Base-by-base conservation (phyloP, 1,140 invertebrate species). In the Nilaparvata lugens region DNA sequence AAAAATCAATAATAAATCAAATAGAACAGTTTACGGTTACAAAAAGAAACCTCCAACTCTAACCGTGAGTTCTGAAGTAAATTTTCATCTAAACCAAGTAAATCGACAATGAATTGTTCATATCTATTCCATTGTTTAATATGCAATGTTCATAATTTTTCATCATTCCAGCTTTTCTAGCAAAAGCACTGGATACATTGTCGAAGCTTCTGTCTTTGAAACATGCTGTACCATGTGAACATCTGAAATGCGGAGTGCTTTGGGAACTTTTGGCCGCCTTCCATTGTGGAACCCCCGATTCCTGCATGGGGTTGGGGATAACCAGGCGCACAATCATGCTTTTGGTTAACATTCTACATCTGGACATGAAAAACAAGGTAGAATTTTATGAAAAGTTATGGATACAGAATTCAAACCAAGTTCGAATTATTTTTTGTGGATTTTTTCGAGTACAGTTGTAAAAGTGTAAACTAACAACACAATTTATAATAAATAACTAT, bases 281-380 rank as follows among this genome's bases (percentile, higher is more conserved):
- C 68, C 76, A 80, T 64, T 74, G 69, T 65, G 72, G 74, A 24
- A 76, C 76, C 6, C 72, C 73, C 7, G 68, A 73, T 13, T 79
- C 76, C 42, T 76, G 78, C 21, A 80, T 81, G 79, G 79, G 79
- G 1, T 65, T 80, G 9, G 78, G 75, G 6, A 79, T 81, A 52
- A 80, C 78, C 0, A 73, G 76, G 64, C 74, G 78, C 63, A 74
- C 75, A 2, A 69, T 81, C 18, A 70, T 81, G 24, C 75, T 77
- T 25, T 68, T 82, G n/a, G 80, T 80, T 69, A 78, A 81, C 65
- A 62, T 80, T 1, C 56, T 80, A 2, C 69, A 72, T 58, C 75
- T 79, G 18, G 42, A 42, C 25, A 28, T 55, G 14, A 28, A 24
- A 35, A 72, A 74, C 61, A 75, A 72, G 56, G 75, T 77, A 58